A percentile compares a stretch with the other conserved stretches of the same genome.
Evolutionary conservation across 2,888 invertebrate species (phyloP).

Genomic region (Sabatieria punctata): DNA sequence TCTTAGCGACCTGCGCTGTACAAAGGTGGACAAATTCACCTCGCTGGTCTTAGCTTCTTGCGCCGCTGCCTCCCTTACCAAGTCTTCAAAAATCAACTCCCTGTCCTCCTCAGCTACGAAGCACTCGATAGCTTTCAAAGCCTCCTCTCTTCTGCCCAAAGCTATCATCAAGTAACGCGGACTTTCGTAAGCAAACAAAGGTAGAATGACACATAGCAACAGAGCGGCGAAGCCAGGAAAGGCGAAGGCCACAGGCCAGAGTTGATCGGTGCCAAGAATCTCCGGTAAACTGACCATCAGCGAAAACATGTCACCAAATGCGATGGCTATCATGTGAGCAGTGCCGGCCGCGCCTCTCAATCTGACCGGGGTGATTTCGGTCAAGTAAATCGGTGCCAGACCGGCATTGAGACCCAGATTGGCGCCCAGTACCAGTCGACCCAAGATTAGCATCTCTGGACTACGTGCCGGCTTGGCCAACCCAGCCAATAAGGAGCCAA

Average conservation of each 20-base stretch:
- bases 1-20: too few species aligned
- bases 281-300: slow-evolving; percentile 31
- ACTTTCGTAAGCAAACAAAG: slow-evolving; percentile 32
- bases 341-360: slow-evolving; percentile 31
- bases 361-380: slow-evolving; percentile 28
- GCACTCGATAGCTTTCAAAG: too few species aligned
- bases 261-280: slow-evolving; percentile 23
- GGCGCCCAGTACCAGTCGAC: slow-evolving; percentile 26
- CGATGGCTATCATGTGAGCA: slow-evolving; percentile 30
- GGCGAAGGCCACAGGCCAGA: slow-evolving; percentile 30
- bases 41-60: too few species aligned
- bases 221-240: slow-evolving; percentile 23
- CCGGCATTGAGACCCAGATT: slow-evolving; percentile 30
- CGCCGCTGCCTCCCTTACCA: too few species aligned
- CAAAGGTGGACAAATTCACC: too few species aligned
- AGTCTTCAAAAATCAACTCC: too few species aligned
- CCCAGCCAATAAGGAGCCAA: slow-evolving; percentile 25
- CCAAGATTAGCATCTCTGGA: slow-evolving; percentile 32
- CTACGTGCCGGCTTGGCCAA: slow-evolving; percentile 22
- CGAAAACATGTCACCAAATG: slow-evolving; percentile 27
- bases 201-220: slow-evolving; percentile 26
- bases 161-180: too few species aligned
- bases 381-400: slow-evolving; percentile 31
- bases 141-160: too few species aligned
- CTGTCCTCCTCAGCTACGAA: too few species aligned